Evolutionary conservation across 2,797 vertebrate species (phyloP).

Genomic region (Falco cherrug): DNA sequence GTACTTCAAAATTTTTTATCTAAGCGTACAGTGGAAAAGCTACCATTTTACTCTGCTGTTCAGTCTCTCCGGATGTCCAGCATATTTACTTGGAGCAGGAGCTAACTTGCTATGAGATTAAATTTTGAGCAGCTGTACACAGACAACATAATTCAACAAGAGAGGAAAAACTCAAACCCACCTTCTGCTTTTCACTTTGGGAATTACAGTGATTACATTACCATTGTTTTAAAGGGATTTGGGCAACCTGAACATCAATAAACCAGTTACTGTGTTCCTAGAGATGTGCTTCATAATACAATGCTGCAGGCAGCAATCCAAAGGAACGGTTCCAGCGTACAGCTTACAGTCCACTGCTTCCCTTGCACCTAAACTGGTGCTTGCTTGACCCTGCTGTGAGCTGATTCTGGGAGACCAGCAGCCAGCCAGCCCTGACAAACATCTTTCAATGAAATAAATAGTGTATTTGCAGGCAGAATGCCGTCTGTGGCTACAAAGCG

Average conservation of each 20-base stretch:
- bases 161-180: neutral
- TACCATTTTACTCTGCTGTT: neutral
- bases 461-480: neutral
- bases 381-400: neutral
- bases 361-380: neutral
- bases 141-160: neutral
- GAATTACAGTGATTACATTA: neutral
- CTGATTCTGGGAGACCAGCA: neutral
- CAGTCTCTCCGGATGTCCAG: neutral
- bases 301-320: neutral
- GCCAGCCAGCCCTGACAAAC: neutral
- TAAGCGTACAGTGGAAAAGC: neutral
- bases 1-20: neutral
- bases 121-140: neutral
- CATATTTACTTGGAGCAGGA: neutral
- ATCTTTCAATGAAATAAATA: neutral
- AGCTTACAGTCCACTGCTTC: neutral
- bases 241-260: neutral
- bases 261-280: neutral
- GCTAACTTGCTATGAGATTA: neutral
- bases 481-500: neutral
- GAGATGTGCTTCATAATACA: neutral
- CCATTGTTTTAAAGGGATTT: neutral
- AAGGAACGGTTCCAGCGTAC: accelerated
- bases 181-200: neutral